phyloP scores from a whole-genome alignment of 1,140 invertebrate genomes.

The Pinna nobilis region DNA sequence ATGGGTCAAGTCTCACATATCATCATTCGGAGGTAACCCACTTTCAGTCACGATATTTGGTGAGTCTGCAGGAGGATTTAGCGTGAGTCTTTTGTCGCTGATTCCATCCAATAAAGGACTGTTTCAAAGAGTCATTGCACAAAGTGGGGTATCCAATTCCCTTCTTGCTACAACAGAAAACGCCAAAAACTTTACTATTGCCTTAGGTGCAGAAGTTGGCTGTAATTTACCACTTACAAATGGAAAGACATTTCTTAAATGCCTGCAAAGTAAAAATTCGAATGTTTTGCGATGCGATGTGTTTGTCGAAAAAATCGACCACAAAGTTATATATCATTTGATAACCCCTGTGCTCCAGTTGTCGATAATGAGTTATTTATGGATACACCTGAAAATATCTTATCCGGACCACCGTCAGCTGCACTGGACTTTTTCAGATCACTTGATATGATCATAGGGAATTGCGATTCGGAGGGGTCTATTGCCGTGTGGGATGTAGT shows the following conservation, averaged over 20 bases:
- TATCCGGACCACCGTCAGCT: conserved; percentile 1
- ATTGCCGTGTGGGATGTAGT: conserved; percentile 21
- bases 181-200: conserved; percentile 11
- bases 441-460: conserved; percentile 45
- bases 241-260: background rate
- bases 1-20: conserved; percentile 88
- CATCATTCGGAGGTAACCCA: conserved; percentile 93
- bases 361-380: conserved; percentile 33
- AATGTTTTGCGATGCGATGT: background rate
- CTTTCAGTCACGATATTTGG: conserved; percentile 95
- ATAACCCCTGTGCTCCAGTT: no score
- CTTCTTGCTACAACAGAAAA: conserved; percentile 20
- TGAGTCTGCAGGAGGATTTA: conserved; percentile 94
- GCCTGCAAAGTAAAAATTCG: background rate
- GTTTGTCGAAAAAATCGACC: background rate
- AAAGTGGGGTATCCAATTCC: conserved; percentile 41
- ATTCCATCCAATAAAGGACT: conserved; percentile 27
- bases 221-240: background rate
- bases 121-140: conserved; percentile 45
- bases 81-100: conserved; percentile 85
- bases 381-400: background rate
- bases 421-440: conserved; percentile 24
- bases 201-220: background rate
- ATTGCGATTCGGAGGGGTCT: conserved; percentile 35
- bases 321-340: background rate